Evolutionary conservation across 2,797 vertebrate genomes (phyloP).

Genomic region (Oceanodroma leucorhoa): DNA sequence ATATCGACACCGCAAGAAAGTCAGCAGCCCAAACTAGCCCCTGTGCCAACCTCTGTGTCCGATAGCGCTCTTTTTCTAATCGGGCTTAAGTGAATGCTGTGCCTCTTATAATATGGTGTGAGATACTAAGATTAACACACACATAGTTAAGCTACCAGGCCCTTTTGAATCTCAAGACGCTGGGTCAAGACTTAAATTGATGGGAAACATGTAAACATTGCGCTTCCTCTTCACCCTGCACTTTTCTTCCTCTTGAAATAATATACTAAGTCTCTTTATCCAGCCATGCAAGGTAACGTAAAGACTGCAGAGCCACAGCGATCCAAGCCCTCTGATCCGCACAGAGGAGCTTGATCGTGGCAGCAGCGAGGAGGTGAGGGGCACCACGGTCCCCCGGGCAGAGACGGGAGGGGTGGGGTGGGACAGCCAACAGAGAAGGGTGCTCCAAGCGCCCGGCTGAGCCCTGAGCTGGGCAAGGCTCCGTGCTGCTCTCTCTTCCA

Average conservation of each 20-base stretch:
- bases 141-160: too few species aligned
- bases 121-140: not conserved
- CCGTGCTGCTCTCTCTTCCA: not conserved
- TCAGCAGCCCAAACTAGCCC: not conserved
- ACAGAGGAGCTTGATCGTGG: not conserved
- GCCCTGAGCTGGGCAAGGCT: not conserved
- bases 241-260: not conserved
- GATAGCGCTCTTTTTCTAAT: not conserved
- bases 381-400: not conserved
- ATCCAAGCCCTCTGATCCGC: rapidly evolving
- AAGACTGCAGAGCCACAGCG: not conserved
- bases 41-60: not conserved
- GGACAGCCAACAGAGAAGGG: too few species aligned
- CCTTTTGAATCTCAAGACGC: not conserved
- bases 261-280: rapidly evolving
- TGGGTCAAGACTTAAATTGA: not conserved
- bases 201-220: not conserved
- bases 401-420: not conserved
- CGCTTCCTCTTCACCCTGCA: not conserved
- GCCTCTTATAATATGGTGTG: rapidly evolving
- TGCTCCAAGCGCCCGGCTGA: not conserved
- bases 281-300: rapidly evolving
- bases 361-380: not conserved
- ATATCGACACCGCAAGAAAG: too few species aligned
- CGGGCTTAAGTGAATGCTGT: rapidly evolving